These are phyloP conservation scores for Augochlora pura DNA, from an alignment of 1,140 invertebrate species.

Conservation along the genomic window DNA sequence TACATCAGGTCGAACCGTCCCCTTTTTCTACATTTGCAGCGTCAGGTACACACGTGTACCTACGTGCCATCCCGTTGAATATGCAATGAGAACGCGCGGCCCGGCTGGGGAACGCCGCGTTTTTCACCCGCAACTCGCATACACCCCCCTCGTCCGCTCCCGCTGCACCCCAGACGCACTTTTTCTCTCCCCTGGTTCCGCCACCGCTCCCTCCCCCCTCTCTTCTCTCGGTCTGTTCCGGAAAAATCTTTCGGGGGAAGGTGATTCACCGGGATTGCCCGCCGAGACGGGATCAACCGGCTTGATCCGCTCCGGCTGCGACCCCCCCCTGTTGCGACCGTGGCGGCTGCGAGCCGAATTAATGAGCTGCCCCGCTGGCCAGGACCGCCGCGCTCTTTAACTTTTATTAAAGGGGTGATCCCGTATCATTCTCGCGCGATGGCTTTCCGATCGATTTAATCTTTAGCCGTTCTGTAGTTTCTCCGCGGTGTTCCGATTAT, in stretches of 20 bases:
- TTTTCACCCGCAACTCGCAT: constrained; percentile 22
- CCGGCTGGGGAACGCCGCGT: neutral
- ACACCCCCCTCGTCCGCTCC: neutral
- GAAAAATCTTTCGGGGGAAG: no score
- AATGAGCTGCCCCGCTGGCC: no score
- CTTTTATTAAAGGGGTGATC: no score
- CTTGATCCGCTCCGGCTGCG: neutral
- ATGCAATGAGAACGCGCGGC: constrained; percentile 33
- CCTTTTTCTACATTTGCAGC: constrained; percentile 42
- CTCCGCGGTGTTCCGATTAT: no score
- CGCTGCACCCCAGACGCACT: neutral
- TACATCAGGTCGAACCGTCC: constrained; percentile 21
- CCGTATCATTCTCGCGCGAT: no score
- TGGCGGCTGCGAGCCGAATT: no score
- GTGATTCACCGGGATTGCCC: neutral
- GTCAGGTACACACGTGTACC: constrained; percentile 49
- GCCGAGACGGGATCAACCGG: neutral
- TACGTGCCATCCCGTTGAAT: constrained; percentile 46
- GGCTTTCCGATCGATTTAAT: no score
- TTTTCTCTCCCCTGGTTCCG: neutral
- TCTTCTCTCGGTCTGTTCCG: no score
- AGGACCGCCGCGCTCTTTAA: no score
- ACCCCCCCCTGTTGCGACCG: neutral
- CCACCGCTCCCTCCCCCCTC: no score
- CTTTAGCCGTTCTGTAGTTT: no score